A percentile compares a stretch with the other conserved stretches of the same genome.
Evolutionary conservation across 2,888 invertebrate genomes (phyloP).

Genomic region (Dynastes tityus): DNA sequence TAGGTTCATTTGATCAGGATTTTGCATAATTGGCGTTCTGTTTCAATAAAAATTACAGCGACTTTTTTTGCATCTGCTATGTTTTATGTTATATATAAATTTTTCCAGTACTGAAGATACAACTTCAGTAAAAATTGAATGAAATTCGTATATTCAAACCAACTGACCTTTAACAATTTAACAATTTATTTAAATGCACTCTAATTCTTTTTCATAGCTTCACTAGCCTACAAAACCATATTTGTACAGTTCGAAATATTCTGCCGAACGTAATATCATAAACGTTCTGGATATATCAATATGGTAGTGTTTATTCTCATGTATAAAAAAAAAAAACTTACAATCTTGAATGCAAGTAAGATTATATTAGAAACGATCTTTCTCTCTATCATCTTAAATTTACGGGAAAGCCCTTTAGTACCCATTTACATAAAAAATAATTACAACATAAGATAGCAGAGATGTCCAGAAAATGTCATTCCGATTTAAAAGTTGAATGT

Average conservation of each 20-base stretch:
- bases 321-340: background rate
- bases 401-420: slow-evolving; percentile 15
- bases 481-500: background rate
- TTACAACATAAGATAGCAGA: slow-evolving; percentile 31
- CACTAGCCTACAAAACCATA: background rate
- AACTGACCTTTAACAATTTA: too few species aligned
- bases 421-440: slow-evolving; percentile 26
- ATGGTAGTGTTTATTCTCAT: background rate
- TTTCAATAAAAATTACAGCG: too few species aligned
- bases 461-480: slow-evolving; percentile 13
- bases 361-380: background rate
- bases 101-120: too few species aligned
- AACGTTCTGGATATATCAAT: background rate
- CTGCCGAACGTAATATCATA: background rate
- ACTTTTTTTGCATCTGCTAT: too few species aligned
- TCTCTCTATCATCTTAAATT: background rate
- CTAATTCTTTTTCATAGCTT: too few species aligned
- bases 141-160: too few species aligned
- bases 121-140: too few species aligned
- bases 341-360: background rate
- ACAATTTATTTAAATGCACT: too few species aligned
- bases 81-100: too few species aligned
- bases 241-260: background rate
- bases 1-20: too few species aligned
- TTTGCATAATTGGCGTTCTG: too few species aligned